Base-by-base conservation (phyloP, 2,113 vertebrate genomes). In the Oxyura jamaicensis region DNA sequence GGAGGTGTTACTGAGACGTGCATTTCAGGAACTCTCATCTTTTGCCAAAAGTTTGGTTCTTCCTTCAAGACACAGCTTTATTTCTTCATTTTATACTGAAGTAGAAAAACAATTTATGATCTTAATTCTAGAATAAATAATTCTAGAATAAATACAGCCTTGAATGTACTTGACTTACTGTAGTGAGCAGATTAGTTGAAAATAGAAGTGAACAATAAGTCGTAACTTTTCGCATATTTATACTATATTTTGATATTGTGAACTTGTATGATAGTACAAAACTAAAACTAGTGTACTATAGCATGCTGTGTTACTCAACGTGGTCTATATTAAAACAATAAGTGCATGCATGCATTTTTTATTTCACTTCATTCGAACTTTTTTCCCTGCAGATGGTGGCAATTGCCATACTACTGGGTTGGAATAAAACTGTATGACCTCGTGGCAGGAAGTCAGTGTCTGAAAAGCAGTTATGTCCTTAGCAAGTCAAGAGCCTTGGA, bases 401-500 rank as follows among this genome's bases (percentile, higher is more conserved):
- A 99, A 98, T 20, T 99, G 95, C 99, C 99, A 0, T 99, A 99
- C 97, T 99, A 99, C 97, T 99, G 99, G 99, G 90, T 98, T 4
- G 99, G 99, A 53, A 99, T 99, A 82, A 99, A 99, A 96, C 97
- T 99, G 17, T 99, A 99, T 10, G 99, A 99, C 97, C 62, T 99
- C 74, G 99, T 99, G 96, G 99, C 99, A 0, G 99, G 99, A 84
- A 98, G 97, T 44, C 98, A 99, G 33, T 99, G 99, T 91, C 98
- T 99, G 96, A 99, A 98, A 96, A 99, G 98, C 95, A 99, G 99
- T 97, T 99, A 99, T 0, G 92, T 99, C 12, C 98, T 99, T 55
- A 99, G 98, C 92, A 99, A 99, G 97, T 91, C 97, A 2, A 98
- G 98, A 85, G 99, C 99, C 22, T 94, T 99, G 97, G 99, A 99